Conservation (phyloP, 2,888 invertebrate genomes). For the Calameuta idolon region DNA sequence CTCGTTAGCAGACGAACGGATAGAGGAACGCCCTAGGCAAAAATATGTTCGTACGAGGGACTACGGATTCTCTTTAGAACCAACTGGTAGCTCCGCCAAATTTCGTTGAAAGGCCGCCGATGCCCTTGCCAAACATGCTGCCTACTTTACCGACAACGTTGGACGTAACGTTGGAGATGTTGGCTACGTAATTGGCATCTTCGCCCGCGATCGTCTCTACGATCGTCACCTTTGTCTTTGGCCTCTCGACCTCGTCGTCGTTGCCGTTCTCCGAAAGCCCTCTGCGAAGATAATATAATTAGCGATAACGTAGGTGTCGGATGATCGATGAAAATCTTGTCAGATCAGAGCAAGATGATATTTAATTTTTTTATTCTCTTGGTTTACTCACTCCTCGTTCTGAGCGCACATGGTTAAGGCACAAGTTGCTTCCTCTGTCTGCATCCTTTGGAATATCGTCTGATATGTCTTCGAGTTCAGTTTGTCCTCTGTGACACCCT, state of each 20-base stretch:
- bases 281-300: conserved; percentile 39
- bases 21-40: conserved; percentile 51
- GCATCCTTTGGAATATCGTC: conserved; percentile 92
- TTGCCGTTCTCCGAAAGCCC: conserved; percentile 68
- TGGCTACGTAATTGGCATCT: conserved; percentile 80
- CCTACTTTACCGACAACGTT: conserved; percentile 90
- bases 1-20: conserved; percentile 39
- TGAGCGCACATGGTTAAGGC: conserved; percentile 86
- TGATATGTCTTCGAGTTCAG: conserved; percentile 96
- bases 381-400: conserved; percentile 73
- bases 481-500: conserved; percentile 98
- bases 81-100: conserved; percentile 87
- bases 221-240: conserved; percentile 73
- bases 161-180: conserved; percentile 83
- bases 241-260: conserved; percentile 73
- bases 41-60: conserved; percentile 31
- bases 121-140: conserved; percentile 90
- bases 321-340: neutral
- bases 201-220: conserved; percentile 74
- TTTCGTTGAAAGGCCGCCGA: conserved; percentile 90
- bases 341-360: neutral
- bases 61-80: conserved; percentile 73
- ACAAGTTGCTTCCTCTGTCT: conserved; percentile 96
- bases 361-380: neutral
- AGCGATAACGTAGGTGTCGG: neutral